Evolutionary conservation across 2,113 vertebrate species (phyloP).

Genomic region (Galeopterus variegatus): DNA sequence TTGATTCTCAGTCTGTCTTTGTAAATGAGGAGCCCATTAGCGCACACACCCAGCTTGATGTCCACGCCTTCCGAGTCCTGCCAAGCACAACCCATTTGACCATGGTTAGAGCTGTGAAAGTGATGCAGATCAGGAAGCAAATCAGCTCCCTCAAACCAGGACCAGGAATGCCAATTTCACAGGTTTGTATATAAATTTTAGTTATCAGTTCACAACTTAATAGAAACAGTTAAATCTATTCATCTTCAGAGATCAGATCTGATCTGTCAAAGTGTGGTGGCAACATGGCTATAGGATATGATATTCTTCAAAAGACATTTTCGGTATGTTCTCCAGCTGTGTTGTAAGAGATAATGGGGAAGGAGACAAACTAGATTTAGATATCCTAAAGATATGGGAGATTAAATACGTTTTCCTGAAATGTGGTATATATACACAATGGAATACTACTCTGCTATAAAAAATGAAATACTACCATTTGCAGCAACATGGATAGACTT

Average conservation of each 20-base stretch:
- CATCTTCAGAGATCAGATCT: not conserved
- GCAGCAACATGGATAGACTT: too few species aligned
- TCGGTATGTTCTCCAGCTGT: not conserved
- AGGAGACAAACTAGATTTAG: not conserved
- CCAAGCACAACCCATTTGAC: slow-evolving; percentile 48
- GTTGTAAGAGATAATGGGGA: not conserved
- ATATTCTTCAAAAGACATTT: not conserved
- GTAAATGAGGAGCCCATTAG: slow-evolving; percentile 98
- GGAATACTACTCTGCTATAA: too few species aligned
- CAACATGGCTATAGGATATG: not conserved
- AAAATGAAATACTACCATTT: too few species aligned
- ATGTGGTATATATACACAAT: too few species aligned
- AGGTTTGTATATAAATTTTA: not conserved
- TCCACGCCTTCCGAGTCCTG: slow-evolving; percentile 99
- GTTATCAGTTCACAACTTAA: not conserved
- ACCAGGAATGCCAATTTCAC: not conserved
- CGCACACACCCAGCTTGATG: slow-evolving; percentile 98
- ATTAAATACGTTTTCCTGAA: not conserved
- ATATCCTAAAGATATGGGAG: not conserved
- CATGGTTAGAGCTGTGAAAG: not conserved
- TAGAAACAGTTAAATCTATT: not conserved
- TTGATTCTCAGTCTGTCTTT: slow-evolving; percentile 99
- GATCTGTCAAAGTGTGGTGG: not conserved
- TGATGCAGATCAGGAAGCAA: not conserved
- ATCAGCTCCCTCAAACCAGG: not conserved